Evolutionary conservation across 2,797 vertebrate species (phyloP), one percentile per base, ranked within the genome.

Genomic region (Pagetopsis macropterus): DNA sequence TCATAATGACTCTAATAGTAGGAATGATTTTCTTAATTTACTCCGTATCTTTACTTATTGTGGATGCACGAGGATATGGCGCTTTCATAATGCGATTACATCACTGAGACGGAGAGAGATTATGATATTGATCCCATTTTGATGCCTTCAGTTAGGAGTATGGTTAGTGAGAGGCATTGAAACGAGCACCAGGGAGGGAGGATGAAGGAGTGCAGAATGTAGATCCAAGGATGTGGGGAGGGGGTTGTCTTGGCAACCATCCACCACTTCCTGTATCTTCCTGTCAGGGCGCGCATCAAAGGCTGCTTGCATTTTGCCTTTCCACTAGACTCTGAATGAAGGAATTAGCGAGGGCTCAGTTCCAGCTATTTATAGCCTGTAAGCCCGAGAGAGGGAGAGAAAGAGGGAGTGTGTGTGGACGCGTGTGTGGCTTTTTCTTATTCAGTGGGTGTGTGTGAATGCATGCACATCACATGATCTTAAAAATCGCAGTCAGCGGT

Each of bases 341-440:
- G 86, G 93, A 94, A 94, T 94, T 94, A 93, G 88, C 78, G 74
- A 84, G 75, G 89, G 85, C 91, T 91, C 89, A 65, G 89, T 87
- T 90, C 88, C 87, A 84, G 87, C 89, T 94, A 95, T 95, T 94
- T 94, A 90, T 95, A 95, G 91, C 85, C 71, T 50, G 44, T 72
- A 87, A 84, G 79, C 84, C 83, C 64, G 69, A 77, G 77, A 63
- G 85, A 82, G 64, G 69, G 64, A 79, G 70, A 75, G 77, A 67
- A 81, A 75, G 68, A 57, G 60, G 27, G 70, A 9, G 65, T 44
- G 31, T 75, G 59, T 21, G 16, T 52, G 40, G 37, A 43, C 46
- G 58, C 33, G 19, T 70, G 50, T 66, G 65, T 46, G 46, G 62
- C 48, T 54, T 73, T 82, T 85, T 58, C 76, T 59, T 60, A 60